These are phyloP conservation scores for Lepus americanus DNA, from an alignment of 2,113 vertebrate species.

Conservation along the genomic window DNA sequence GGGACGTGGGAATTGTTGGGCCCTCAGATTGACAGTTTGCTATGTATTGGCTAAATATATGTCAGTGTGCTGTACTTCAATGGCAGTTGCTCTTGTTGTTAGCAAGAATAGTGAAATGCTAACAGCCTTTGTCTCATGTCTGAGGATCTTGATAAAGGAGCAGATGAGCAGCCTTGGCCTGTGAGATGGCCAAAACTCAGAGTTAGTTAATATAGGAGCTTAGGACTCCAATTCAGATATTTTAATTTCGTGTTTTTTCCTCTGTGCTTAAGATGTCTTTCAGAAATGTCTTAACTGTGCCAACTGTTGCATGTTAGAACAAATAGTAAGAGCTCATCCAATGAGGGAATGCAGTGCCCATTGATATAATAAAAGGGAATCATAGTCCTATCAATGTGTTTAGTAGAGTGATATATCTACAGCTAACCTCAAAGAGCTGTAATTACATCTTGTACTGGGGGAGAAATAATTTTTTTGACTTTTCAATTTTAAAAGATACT, in stretches of 20 bases:
- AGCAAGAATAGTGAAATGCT: too few relatives aligned
- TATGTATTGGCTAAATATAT: background rate
- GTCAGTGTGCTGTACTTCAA: background rate
- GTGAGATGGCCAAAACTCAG: background rate
- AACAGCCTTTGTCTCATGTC: background rate
- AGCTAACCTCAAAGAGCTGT: conserved; percentile 38
- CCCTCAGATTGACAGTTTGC: background rate
- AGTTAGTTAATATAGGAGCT: background rate
- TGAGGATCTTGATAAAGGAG: background rate
- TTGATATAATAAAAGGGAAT: background rate
- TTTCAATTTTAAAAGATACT: conserved; percentile 64
- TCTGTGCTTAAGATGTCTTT: background rate
- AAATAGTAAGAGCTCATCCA: conserved; percentile 71
- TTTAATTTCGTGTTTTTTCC: conserved; percentile 37
- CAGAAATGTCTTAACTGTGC: conserved; percentile 51
- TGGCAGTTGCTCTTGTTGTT: background rate
- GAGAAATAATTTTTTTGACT: conserved; percentile 70
- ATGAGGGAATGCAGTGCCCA: background rate
- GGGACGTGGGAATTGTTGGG: rapidly evolving
- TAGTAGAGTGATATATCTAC: background rate
- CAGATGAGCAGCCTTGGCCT: background rate
- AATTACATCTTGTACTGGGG: conserved; percentile 60
- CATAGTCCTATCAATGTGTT: conserved; percentile 44
- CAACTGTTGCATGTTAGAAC: conserved; percentile 31
- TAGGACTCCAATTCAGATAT: background rate